Evolutionary conservation across 2,113 vertebrate genomes (phyloP).

Genomic region (Oenanthe oenanthe): DNA sequence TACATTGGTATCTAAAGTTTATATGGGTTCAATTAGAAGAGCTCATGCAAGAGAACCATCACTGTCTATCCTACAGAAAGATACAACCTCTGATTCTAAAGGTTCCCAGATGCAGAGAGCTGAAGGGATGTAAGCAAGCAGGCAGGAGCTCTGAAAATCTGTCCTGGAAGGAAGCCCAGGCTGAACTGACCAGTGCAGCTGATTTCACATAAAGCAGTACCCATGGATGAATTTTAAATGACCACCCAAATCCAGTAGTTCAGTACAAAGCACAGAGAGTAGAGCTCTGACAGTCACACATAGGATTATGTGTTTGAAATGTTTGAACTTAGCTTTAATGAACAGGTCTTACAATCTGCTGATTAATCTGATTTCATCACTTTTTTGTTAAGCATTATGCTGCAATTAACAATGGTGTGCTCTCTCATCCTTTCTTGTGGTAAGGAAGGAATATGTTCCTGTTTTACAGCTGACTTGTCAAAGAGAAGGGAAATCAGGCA

Average conservation of each 20-base stretch:
- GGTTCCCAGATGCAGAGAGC: background rate
- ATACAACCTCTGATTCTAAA: background rate
- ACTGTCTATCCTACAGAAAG: background rate
- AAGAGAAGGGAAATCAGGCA: background rate
- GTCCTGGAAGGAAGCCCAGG: background rate
- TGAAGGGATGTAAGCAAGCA: background rate
- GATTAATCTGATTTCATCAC: background rate
- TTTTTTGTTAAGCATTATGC: background rate
- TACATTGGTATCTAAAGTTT: background rate
- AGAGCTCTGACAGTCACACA: background rate
- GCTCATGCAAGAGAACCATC: background rate
- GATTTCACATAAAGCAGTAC: background rate
- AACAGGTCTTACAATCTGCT: background rate
- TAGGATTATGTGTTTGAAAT: background rate
- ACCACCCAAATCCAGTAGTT: background rate
- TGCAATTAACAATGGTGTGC: background rate
- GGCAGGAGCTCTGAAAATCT: background rate
- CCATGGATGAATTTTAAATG: background rate
- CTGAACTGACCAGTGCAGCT: background rate
- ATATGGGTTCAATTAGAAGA: background rate
- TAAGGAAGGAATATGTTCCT: background rate
- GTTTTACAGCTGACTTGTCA: background rate
- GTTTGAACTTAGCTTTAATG: background rate
- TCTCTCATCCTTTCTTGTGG: background rate
- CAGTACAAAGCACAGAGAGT: background rate